Base-by-base conservation (phyloP, 2,888 invertebrate species). In the Meiosimyza decipiens region DNA sequence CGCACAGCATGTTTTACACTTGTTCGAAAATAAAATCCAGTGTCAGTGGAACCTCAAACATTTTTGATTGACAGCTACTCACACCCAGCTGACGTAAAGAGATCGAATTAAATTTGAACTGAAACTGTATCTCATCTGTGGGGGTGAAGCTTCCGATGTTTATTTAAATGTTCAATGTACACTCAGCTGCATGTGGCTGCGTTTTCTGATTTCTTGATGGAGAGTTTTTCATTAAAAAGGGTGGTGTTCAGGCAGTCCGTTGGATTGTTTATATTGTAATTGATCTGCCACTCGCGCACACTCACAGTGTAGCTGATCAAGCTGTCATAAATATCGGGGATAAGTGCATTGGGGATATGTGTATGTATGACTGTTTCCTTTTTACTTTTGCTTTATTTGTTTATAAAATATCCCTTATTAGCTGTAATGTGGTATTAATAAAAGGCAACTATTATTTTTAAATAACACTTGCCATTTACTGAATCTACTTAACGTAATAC, bases 211-310 rank as follows among this genome's bases (percentile, higher is more conserved):
- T 22, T 52, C 62, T 12, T 28, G 22, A 54, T 12, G 12, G 47
- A 40, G 47, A 6, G 28, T 55, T 40, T 52, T 55, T 40, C 40
- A 49, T 57, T 33, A n/a, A 74, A 71, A 62, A 50, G 57, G 47
- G 52, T 6, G 63, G 47, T 47, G 40, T 16, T 62, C 71, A 59
- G 67, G 69, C 70, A 62, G 72, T 69, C 62, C 57, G 73, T 57
- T 75, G 78, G 79, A 81, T 80, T 84, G 82, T 84, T 84, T 84
- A 80, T 80, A 77, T 77, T 81, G 84, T 84, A 84, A 84, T 84
- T 84, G 85, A 84, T 84, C 84, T 82, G 82, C 81, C 82, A 83
- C 84, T 79, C 76, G 76, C 78, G 71, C 73, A 66, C 74, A 67
- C 75, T 76, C 73, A 74, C 66, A 28, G 16, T 69, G 78, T 82